Conservation (phyloP, 2,797 vertebrate genomes). For the Enteromius fasciolatus region DNA sequence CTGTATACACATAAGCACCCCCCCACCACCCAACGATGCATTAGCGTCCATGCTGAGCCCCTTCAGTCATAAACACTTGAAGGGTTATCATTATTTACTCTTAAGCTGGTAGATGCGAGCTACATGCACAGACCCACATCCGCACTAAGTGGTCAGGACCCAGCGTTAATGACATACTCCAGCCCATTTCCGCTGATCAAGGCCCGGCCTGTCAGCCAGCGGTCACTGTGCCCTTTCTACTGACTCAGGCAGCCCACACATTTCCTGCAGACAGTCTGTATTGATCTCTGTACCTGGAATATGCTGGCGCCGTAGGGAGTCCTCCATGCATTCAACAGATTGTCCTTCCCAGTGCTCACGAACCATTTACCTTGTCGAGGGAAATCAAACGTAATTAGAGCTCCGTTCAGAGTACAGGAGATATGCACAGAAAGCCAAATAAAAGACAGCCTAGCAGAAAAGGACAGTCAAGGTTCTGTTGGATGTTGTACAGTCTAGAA, state of each 20-base stretch:
- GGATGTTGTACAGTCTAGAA: conserved; percentile 66
- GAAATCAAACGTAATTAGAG: conserved; percentile 69
- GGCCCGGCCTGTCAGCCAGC: conserved; percentile 72
- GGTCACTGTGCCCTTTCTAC: conserved; percentile 73
- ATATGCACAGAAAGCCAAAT: conserved; percentile 52
- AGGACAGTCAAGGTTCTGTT: conserved; percentile 53
- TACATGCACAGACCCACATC: conserved; percentile 47
- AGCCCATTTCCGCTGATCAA: conserved; percentile 77
- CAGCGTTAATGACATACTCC: conserved; percentile 60
- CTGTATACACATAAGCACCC: conserved; percentile 49
- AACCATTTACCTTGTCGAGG: conserved; percentile 84
- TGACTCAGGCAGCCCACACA: conserved; percentile 61
- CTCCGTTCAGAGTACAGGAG: conserved; percentile 69
- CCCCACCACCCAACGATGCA: conserved; percentile 45
- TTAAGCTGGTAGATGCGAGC: conserved; percentile 50
- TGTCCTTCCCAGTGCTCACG: conserved; percentile 87
- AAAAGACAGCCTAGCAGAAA: conserved; percentile 55
- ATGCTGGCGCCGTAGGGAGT: conserved; percentile 87
- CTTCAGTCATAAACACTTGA: conserved; percentile 60
- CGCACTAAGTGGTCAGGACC: conserved; percentile 60
- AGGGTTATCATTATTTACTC: conserved; percentile 63
- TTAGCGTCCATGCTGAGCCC: conserved; percentile 47
- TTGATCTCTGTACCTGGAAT: conserved; percentile 79
- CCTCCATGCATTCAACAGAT: conserved; percentile 86
- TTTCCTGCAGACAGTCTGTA: conserved; percentile 73